Conservation (phyloP, 2,888 invertebrate species). For the Eueremaeus valkanovi region DNA sequence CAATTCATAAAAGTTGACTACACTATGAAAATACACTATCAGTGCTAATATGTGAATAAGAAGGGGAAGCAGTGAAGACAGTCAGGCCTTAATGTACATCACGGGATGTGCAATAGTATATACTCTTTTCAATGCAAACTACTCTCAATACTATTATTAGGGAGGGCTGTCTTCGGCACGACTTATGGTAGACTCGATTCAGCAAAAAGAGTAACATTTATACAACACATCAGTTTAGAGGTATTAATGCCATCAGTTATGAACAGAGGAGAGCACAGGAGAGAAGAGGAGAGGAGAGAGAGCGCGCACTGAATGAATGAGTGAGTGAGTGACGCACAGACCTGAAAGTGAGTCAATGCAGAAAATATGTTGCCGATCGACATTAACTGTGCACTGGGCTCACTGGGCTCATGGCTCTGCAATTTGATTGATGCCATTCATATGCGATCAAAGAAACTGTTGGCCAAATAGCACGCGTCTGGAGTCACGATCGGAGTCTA, state of each 20-base stretch:
- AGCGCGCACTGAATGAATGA: no score
- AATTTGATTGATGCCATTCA: slow-evolving; percentile 30
- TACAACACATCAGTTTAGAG: background rate
- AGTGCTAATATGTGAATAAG: background rate
- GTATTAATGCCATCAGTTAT: background rate
- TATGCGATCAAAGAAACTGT: background rate
- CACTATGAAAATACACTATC: slow-evolving; percentile 7
- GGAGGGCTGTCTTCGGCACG: slow-evolving; percentile 29
- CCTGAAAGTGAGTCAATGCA: slow-evolving; percentile 1
- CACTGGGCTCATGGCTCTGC: background rate
- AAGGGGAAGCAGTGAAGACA: background rate
- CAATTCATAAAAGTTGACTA: slow-evolving; percentile 4
- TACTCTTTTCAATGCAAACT: background rate
- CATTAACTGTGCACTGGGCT: background rate
- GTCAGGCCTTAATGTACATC: background rate
- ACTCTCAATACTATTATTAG: background rate
- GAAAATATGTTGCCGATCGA: background rate
- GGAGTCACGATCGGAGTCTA: slow-evolving; percentile 19
- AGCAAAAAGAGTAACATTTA: background rate
- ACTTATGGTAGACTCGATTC: background rate
- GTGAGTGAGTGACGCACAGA: background rate
- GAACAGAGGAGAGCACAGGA: background rate
- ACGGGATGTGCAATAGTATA: background rate
- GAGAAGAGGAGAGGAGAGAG: no score
- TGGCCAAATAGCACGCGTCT: slow-evolving; percentile 31